These are phyloP conservation scores for Isichthys henryi DNA, from an alignment of 2,113 vertebrate genomes.

Conservation along the genomic window DNA sequence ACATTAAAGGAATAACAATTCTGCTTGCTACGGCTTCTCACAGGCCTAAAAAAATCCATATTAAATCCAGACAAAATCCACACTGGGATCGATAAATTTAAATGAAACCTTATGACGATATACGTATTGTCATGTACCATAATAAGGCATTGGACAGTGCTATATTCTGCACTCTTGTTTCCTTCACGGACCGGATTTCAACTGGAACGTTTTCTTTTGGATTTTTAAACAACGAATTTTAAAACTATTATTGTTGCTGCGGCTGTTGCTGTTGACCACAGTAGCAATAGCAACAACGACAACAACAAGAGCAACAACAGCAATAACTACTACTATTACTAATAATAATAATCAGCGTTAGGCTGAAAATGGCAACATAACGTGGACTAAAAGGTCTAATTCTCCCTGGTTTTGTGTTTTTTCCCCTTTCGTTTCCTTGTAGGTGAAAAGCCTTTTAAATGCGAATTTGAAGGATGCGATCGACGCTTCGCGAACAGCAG, in stretches of 20 bases:
- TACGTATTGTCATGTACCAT: neutral
- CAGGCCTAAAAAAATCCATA: neutral
- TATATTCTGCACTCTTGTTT: neutral
- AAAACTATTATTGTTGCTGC: neutral
- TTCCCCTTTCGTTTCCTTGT: constrained; percentile 15
- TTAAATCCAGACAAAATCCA: neutral
- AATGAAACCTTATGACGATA: neutral
- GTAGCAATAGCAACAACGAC: neutral
- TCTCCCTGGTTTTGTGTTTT: neutral
- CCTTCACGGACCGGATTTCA: no score
- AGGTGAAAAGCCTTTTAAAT: constrained; percentile 98
- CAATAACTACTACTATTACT: neutral
- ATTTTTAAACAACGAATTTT: neutral
- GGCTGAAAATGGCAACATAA: neutral
- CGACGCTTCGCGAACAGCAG: constrained; percentile 98
- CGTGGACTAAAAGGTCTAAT: neutral
- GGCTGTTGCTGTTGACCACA: neutral
- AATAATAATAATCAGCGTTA: neutral
- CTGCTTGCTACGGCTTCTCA: neutral
- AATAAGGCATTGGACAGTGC: neutral
- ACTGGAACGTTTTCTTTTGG: neutral
- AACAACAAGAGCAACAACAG: neutral
- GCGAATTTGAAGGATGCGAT: constrained; percentile 96
- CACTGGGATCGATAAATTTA: neutral
- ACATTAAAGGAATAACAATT: neutral